Percentiles rank a stretch among this genome's conserved stretches.
Conservation (phyloP, 2,888 invertebrate species). For the Microchrysa polita region DNA sequence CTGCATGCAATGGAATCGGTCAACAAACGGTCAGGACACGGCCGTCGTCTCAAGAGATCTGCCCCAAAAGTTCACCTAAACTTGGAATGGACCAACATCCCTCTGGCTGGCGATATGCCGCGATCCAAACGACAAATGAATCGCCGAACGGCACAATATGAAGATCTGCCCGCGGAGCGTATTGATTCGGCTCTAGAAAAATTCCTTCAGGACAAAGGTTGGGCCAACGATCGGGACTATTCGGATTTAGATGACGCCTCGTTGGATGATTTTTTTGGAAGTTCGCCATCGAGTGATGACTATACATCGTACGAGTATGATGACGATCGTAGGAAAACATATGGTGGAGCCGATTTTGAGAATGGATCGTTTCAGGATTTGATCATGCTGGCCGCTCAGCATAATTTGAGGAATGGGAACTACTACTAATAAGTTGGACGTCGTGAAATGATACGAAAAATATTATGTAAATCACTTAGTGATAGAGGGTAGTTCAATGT, state of each 20-base stretch:
- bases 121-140: neutral
- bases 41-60: neutral
- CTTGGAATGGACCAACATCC: neutral
- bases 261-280: neutral
- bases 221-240: neutral
- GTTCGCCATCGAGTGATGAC: neutral
- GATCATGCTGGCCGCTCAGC: too few species aligned
- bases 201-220: neutral
- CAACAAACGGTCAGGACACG: neutral
- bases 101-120: neutral
- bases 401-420: too few species aligned
- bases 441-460: too few species aligned
- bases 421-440: too few species aligned
- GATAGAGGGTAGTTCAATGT: too few species aligned
- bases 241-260: neutral
- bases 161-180: slow-evolving; percentile 11
- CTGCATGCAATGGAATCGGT: slow-evolving; percentile 36
- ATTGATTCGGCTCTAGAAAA: neutral
- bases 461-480: too few species aligned
- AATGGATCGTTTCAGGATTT: too few species aligned
- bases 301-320: slow-evolving; percentile 21
- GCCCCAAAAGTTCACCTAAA: neutral
- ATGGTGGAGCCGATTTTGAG: too few species aligned
- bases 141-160: neutral
- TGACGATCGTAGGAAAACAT: too few species aligned